A percentile compares a stretch with the other conserved stretches of the same genome.
phyloP scores from a whole-genome alignment of 2,113 vertebrate species.

The Carollia perspicillata region DNA sequence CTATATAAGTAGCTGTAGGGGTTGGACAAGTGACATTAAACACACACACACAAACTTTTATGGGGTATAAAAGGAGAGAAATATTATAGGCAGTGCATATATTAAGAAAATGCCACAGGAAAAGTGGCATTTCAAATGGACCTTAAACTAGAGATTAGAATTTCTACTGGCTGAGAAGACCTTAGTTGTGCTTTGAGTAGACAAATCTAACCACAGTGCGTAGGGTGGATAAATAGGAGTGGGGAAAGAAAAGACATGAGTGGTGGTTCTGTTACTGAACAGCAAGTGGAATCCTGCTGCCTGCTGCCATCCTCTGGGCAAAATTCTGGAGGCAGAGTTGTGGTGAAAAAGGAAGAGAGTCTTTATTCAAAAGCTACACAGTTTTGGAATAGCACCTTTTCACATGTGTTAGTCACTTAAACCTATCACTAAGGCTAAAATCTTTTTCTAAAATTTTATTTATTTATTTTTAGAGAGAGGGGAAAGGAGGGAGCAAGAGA shows the following conservation, averaged over 20 bases:
- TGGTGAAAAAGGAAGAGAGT: no score
- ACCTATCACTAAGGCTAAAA: no score
- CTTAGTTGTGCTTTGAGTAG: neutral
- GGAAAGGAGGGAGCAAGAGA: no score
- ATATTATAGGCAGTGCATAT: neutral
- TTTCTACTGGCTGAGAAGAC: neutral
- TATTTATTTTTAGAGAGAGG: no score
- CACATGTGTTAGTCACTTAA: no score
- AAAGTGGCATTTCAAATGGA: constrained; percentile 6
- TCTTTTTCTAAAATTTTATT: no score
- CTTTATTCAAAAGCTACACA: no score
- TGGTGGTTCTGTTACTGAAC: neutral
- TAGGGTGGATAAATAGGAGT: neutral
- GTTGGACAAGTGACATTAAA: neutral
- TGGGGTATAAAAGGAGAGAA: neutral
- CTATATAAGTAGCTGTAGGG: neutral
- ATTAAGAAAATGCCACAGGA: neutral
- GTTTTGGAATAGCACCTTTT: no score
- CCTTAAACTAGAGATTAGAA: neutral
- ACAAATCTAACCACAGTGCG: neutral
- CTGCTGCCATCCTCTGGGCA: no score
- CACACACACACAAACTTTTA: neutral
- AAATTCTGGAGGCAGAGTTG: no score
- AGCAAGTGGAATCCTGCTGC: no score
- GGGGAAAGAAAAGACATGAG: neutral